Evolutionary conservation across 2,888 invertebrate species (phyloP), one percentile per base, ranked within the genome.

Genomic region (Chrysolina americana): DNA sequence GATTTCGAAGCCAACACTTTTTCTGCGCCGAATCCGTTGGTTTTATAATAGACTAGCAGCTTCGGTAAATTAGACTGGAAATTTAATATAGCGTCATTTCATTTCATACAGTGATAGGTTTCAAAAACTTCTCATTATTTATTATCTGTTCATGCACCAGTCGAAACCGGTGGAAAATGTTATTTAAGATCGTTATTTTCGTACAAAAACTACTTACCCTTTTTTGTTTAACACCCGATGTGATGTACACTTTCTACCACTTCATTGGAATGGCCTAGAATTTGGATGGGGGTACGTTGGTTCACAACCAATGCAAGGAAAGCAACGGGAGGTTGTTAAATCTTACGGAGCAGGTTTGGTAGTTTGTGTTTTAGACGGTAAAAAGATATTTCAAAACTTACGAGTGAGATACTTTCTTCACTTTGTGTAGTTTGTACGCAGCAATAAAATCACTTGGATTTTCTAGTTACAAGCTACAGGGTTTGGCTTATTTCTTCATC

Each of bases 11-110:
- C 56, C 47, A 53, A 48, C 56, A 11, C 21, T 68, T 65, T n/a
- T 63, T 66, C 68, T 50, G 41, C 19, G 69, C 68, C 59, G 75
- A n/a, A n/a, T n/a, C 70, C 70, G 70, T 13, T 41, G 59, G 59
- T 59, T 59, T 8, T 59, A 36, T 28, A 15, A 41, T 69, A 73
- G 79, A 81, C 80, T 85, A 84, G 84, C 85, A 84, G 84, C 84
- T 84, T 85, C 83, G 84, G 81, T 84, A 83, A 81, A 83, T 80
- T 82, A 84, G 83, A 83, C 76, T 83, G 79, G 81, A 82, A 83
- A 84, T 80, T 83, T 82, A 82, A 62, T 66, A 59, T 66, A 68
- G 68, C 62, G 11, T 65, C 41, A 64, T 64, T 70, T 70, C 64
- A 41, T 81, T 83, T 83, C 78, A 79, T 83, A 76, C 80, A 80